A percentile compares a stretch with the other conserved stretches of the same genome.
phyloP scores from a whole-genome alignment of 2,888 invertebrate genomes.

The Phyllotreta striolata region DNA sequence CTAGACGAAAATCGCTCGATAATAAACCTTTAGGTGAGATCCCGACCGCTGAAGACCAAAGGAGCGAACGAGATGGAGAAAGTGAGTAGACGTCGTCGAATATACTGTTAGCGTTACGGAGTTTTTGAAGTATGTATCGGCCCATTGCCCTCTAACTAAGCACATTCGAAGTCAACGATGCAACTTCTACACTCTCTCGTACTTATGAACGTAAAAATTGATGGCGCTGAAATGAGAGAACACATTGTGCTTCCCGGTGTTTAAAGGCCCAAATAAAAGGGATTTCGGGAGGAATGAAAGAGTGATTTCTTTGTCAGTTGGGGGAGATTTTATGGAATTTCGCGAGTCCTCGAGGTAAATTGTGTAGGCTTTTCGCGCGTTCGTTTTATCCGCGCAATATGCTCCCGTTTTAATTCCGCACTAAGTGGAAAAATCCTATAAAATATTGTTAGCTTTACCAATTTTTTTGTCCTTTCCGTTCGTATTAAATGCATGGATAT shows the following conservation, averaged over 20 bases:
- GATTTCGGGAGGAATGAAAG: not conserved
- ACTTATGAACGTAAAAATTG: conserved; percentile 32
- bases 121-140: conserved; percentile 26
- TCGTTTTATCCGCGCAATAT: no score
- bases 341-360: not conserved
- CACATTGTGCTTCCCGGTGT: conserved; percentile 19
- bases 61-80: not conserved
- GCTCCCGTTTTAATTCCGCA: no score
- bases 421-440: no score
- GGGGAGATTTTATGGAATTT: conserved; percentile 3
- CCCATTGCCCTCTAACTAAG: conserved; percentile 31
- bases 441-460: no score
- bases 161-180: conserved; percentile 28
- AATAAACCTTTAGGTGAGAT: conserved; percentile 22
- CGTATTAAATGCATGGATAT: no score
- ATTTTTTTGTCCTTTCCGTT: no score
- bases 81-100: conserved; percentile 8
- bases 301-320: conserved; percentile 4
- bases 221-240: conserved; percentile 28
- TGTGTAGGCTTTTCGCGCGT: no score
- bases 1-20: conserved; percentile 20
- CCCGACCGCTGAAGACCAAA: conserved; percentile 8
- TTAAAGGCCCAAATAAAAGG: conserved; percentile 17
- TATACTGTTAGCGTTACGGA: conserved; percentile 18
- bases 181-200: conserved; percentile 20